phyloP scores from a whole-genome alignment of 2,797 vertebrate species.

The Scleropages formosus region DNA sequence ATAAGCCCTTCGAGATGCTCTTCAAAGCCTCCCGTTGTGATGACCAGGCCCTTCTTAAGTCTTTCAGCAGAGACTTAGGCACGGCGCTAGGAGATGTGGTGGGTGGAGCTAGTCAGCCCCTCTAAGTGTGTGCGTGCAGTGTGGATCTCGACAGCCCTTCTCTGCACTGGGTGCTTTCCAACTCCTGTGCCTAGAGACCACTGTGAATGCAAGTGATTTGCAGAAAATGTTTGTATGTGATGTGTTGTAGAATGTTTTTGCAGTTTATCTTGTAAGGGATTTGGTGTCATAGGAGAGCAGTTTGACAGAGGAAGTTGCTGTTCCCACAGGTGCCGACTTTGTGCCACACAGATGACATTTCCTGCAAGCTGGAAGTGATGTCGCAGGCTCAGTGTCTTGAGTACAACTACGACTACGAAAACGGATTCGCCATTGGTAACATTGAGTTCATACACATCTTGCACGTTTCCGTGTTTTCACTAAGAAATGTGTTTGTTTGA shows the following conservation, averaged over 20 bases:
- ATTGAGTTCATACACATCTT: not conserved
- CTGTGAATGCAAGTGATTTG: too few relatives aligned
- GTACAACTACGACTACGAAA: slow-evolving; percentile 97
- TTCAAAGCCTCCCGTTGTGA: slow-evolving; percentile 93
- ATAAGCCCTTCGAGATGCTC: slow-evolving; percentile 96
- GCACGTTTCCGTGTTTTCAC: not conserved
- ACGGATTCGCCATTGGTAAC: slow-evolving; percentile 93
- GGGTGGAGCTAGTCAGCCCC: slow-evolving; percentile 45
- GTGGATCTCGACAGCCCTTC: too few relatives aligned
- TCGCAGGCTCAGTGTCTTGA: slow-evolving; percentile 90
- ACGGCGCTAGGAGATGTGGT: slow-evolving; percentile 86
- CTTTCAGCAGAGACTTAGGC: slow-evolving; percentile 85
- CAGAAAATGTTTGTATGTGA: too few relatives aligned
- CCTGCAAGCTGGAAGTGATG: slow-evolving; percentile 85
- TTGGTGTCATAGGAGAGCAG: not conserved
- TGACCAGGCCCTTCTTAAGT: slow-evolving; percentile 79
- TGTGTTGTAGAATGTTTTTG: too few relatives aligned
- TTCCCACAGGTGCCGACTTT: slow-evolving; percentile 83
- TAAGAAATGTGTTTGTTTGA: not conserved
- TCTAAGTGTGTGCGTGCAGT: too few relatives aligned
- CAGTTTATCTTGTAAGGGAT: too few relatives aligned
- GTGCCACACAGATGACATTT: slow-evolving; percentile 83
- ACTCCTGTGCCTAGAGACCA: not conserved
- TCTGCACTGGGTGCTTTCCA: not conserved
- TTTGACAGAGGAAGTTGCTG: not conserved